phyloP scores from a whole-genome alignment of 1,140 invertebrate genomes.

The Caenorhabditis latens region DNA sequence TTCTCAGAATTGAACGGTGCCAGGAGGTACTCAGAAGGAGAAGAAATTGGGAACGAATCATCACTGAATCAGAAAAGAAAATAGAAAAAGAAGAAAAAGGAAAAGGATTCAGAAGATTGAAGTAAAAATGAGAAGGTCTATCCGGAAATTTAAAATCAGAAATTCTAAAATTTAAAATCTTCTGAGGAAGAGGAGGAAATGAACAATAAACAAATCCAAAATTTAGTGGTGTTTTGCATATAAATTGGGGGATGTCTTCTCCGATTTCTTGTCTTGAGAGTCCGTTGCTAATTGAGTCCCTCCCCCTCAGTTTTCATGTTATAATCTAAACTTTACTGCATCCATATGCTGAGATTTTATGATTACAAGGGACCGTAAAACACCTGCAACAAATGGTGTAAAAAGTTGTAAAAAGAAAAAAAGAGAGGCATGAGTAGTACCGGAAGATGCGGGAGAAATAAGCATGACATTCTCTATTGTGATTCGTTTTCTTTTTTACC shows the following conservation, averaged over 20 bases:
- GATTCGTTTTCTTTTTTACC: neutral
- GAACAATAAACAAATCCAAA: conserved; percentile 49
- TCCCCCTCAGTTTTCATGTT: neutral
- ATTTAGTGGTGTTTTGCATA: conserved; percentile 49
- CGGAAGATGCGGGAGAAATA: conserved; percentile 52
- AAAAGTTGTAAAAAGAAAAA: neutral
- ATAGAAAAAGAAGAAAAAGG: neutral
- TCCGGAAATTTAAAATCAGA: neutral
- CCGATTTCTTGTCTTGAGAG: neutral
- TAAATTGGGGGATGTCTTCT: conserved; percentile 26
- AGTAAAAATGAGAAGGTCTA: too few relatives aligned
- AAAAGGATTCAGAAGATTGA: neutral
- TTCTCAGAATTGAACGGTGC: conserved; percentile 26
- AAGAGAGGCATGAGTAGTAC: conserved; percentile 17
- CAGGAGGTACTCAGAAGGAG: conserved; percentile 2
- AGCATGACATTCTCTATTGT: conserved; percentile 24
- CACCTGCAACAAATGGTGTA: neutral
- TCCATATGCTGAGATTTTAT: conserved; percentile 36
- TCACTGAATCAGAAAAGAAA: neutral
- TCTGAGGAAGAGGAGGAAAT: too few relatives aligned
- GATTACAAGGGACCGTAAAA: conserved; percentile 35
- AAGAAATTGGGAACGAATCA: neutral
- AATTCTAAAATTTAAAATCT: too few relatives aligned
- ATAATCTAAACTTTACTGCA: neutral
- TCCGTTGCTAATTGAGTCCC: neutral